Base-by-base conservation (phyloP, 2,113 vertebrate species). In the Leiothrix lutea region DNA sequence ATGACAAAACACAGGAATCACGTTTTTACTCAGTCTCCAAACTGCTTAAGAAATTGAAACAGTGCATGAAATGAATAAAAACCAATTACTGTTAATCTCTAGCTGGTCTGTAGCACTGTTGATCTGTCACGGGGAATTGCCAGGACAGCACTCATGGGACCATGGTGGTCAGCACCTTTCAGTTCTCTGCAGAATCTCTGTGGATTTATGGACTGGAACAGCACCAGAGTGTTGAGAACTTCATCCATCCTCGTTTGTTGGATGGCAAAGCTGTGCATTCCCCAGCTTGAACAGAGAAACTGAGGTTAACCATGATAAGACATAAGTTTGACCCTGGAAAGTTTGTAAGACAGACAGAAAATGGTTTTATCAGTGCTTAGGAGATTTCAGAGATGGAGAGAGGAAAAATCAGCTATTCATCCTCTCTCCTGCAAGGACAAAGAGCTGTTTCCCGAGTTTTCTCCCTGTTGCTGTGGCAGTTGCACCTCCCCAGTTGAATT, bases 331-430 rank as follows among this genome's bases (percentile, higher is more conserved):
- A 88, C 66, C 28, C 12, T 1, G 4, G n/a, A 19, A 85, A 23
- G 17, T 61, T 53, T 73, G 28, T 81, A 21, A 71, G 90, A 60
- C 57, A 20, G 44, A 3, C 6, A 71, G 51, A 48, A 95, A 64
- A 45, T 26, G 50, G 25, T 86, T 86, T 84, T 62, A 23, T 47
- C 38, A 9, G 11, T 35, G 17, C 35, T 65, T 64, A 24, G 20
- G 61, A 74, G 28, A 40, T 57, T 85, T 73, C 18, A 14, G 62
- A 80, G 31, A 9, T 3, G 29, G 47, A 60, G 78, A 66, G 26
- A 33, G 6, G 8, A 11, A 57, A 57, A 66, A 53, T 2, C 0
- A 54, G 10, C 4, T 22, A 2, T 2, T 6, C n/a, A 6, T 16
- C 25, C 11, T 80, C 22, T n/a, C 31, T 89, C 53, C 20, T 72